A percentile compares a stretch with the other conserved stretches of the same genome.
phyloP scores from a whole-genome alignment of 2,888 invertebrate species.

The Latrodectus elegans region DNA sequence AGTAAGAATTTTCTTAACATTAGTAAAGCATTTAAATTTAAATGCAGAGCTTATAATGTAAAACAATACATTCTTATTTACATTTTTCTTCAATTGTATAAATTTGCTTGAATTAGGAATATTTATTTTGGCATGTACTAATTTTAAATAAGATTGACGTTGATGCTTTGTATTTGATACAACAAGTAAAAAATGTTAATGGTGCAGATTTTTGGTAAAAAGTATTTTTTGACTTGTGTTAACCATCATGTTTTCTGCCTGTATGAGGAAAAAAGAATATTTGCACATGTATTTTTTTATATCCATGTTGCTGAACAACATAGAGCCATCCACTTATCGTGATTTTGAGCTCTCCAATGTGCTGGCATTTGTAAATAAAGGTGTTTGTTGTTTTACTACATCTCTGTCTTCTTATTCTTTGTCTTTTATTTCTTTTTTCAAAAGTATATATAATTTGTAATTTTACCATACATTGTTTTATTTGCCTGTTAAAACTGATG shows the following conservation, averaged over 20 bases:
- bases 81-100: neutral
- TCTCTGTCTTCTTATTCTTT: neutral
- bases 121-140: neutral
- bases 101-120: neutral
- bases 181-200: conserved; percentile 12
- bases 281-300: conserved; percentile 69
- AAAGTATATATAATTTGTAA: neutral
- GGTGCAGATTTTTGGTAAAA: conserved; percentile 43
- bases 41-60: neutral
- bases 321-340: conserved; percentile 50
- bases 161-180: conserved; percentile 31
- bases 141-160: neutral
- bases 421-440: neutral
- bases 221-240: conserved; percentile 68
- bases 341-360: conserved; percentile 59
- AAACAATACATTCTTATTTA: neutral
- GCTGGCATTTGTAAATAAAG: conserved; percentile 68
- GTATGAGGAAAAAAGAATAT: conserved; percentile 53
- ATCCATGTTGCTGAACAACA: conserved; percentile 49
- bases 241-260: conserved; percentile 56
- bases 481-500: too few relatives aligned
- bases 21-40: neutral
- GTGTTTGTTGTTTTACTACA: conserved; percentile 65
- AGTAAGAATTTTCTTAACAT: neutral
- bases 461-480: too few relatives aligned